Evolutionary conservation across 2,888 invertebrate species (phyloP).

Genomic region (Steromphala cineraria): DNA sequence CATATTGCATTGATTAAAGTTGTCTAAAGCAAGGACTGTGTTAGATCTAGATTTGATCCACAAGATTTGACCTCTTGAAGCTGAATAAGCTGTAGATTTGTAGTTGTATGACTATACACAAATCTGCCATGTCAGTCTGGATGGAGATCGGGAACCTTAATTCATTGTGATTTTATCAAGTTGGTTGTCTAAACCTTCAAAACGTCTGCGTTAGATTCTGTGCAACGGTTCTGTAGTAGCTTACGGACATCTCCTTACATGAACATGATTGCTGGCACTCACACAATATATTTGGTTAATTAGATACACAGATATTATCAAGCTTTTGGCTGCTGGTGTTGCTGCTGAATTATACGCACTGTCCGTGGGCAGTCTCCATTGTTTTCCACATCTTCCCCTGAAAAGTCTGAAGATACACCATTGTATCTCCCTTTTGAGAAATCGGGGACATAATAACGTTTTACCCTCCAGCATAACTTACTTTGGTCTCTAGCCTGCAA

Average conservation of each 20-base stretch:
- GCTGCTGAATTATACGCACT: not conserved
- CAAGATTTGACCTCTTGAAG: too few species aligned
- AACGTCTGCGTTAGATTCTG: too few species aligned
- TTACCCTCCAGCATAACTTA: conserved; percentile 62
- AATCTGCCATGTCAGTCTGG: too few species aligned
- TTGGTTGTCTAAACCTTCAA: too few species aligned
- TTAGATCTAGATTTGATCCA: too few species aligned
- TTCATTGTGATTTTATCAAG: too few species aligned
- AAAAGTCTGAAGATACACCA: conserved; percentile 46
- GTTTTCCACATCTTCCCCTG: conserved; percentile 26
- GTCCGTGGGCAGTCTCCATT: conserved; percentile 24
- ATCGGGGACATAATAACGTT: conserved; percentile 49
- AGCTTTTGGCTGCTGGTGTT: conserved; percentile 10
- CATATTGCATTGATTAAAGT: too few species aligned
- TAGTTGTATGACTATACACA: too few species aligned
- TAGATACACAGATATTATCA: conserved; percentile 13
- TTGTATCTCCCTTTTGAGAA: conserved; percentile 57
- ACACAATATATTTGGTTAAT: conserved; percentile 3
- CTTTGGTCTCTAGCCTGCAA: conserved; percentile 62
- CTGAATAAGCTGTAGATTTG: too few species aligned
- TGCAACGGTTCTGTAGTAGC: too few species aligned
- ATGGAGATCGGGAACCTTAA: too few species aligned
- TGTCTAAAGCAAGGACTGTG: too few species aligned
- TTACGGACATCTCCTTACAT: not conserved
- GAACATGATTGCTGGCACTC: conserved; percentile 11